Evolutionary conservation across 2,797 vertebrate genomes (phyloP), one percentile per base, ranked within the genome.

Genomic region (Danionella dracula): DNA sequence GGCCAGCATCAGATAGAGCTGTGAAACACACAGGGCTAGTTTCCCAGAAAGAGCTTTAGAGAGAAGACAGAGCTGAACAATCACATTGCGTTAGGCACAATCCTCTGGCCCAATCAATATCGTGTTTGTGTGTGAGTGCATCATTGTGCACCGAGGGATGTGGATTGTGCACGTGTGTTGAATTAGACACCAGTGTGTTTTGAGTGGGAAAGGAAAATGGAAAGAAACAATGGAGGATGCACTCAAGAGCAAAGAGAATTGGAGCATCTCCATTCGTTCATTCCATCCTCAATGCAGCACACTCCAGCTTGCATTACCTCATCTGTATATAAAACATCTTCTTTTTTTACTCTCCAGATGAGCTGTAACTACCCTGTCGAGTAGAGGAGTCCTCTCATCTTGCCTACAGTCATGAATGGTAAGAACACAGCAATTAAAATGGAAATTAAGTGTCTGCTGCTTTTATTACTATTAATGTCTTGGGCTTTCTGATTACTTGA

Each of bases 341-440:
- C 17, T 71, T 61, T 12, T 68, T 41, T 60, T 2, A 70, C 48
- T 71, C 51, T 72, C 17, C 53, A 77, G 75, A 74, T 69, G 72
- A 71, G 38, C 53, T 53, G 48, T 70, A 66, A 56, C 57, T 62
- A 72, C 62, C 60, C 40, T n/a, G 50, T 59, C 51, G 53, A 50
- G 63, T 46, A 59, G 62, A 59, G 63, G 72, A 46, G 16, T 62
- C 16, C 40, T 49, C 40, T 57, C 37, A 62, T 62, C 69, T 46
- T 69, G 72, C 75, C 62, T 70, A 69, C 61, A 68, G 49, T 27
- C 66, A 74, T 74, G 72, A 72, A 77, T 60, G 76, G 76, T 77
- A 74, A 77, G 69, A 68, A 51, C 46, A 62, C 58, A 54, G 48
- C 20, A 51, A 46, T 58, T 27, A 37, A 34, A 34, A 42, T 49